Percentiles rank a stretch among this genome's conserved stretches.
These are phyloP conservation scores for Polylopha cassiicola DNA, from an alignment of 2,888 invertebrate genomes.

Conservation along the genomic window DNA sequence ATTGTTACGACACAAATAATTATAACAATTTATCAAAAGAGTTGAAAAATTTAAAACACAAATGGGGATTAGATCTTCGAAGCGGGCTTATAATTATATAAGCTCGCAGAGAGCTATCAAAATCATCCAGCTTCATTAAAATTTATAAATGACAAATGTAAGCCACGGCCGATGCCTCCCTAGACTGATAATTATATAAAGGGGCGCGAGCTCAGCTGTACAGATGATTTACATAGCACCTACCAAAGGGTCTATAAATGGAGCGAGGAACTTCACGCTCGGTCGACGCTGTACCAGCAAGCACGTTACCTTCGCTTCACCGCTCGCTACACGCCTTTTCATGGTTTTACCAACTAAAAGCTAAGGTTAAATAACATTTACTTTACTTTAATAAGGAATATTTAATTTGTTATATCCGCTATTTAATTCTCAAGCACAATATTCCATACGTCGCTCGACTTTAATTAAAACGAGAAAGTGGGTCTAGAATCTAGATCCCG, in stretches of 20 bases:
- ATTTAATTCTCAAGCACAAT: slow-evolving; percentile 6
- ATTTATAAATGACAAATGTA: no score
- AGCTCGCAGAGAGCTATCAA: no score
- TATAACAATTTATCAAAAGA: no score
- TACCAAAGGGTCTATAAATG: slow-evolving; percentile 44
- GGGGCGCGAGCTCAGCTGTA: slow-evolving; percentile 22
- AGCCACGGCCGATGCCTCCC: slow-evolving; percentile 3
- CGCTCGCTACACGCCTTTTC: slow-evolving; percentile 37
- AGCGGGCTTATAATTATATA: no score
- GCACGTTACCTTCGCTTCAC: slow-evolving; percentile 53
- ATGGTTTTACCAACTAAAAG: slow-evolving; percentile 22
- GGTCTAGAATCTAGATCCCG: no score
- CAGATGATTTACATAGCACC: slow-evolving; percentile 30
- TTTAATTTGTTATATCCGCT: slow-evolving; percentile 5
- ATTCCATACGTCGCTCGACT: slow-evolving; percentile 7
- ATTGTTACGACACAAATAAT: no score
- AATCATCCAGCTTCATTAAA: no score
- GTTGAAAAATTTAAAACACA: no score
- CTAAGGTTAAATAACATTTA: no score
- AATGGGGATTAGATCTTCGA: no score
- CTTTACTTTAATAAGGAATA: no score
- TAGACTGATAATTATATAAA: slow-evolving; percentile 26
- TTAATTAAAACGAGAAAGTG: slow-evolving; percentile 17
- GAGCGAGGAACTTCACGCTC: slow-evolving; percentile 52
- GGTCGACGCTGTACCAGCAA: slow-evolving; percentile 38